phyloP scores from a whole-genome alignment of 2,113 vertebrate species.

The Gymnobelideus leadbeateri region DNA sequence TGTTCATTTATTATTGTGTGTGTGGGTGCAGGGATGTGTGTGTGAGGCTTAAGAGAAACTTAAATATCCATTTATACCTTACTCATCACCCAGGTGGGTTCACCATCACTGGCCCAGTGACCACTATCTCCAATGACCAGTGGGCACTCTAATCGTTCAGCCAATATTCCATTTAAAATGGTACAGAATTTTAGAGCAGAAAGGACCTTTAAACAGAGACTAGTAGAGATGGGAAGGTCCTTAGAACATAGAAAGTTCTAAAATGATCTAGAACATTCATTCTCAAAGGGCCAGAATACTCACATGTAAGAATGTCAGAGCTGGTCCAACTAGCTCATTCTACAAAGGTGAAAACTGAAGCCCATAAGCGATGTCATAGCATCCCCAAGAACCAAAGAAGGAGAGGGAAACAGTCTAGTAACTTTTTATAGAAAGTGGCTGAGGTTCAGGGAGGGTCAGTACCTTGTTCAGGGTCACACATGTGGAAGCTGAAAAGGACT shows the following conservation, averaged over 20 bases:
- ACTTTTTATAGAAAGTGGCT: not conserved
- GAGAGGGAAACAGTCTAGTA: not conserved
- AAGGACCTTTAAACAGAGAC: not conserved
- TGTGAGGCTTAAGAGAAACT: not conserved
- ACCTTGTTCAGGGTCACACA: not conserved
- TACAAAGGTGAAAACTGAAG: conserved; percentile 8
- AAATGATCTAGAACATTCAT: not conserved
- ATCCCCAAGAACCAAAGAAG: not conserved
- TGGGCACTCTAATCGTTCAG: not conserved
- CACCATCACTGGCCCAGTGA: not conserved
- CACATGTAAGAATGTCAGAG: not conserved
- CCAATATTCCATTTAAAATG: not conserved
- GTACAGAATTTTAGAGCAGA: not conserved
- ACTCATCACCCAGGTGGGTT: not conserved
- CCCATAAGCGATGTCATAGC: not conserved
- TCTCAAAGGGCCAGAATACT: not conserved
- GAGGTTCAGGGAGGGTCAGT: not conserved
- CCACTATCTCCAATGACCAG: not conserved
- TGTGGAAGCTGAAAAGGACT: not conserved
- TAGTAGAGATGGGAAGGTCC: not conserved
- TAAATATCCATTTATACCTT: not conserved
- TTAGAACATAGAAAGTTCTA: not conserved
- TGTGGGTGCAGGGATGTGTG: not conserved
- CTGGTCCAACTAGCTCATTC: not conserved
- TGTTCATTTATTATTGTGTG: not conserved